Conservation (phyloP, 2,888 invertebrate genomes). For the Hydroisotoma schaefferi region DNA sequence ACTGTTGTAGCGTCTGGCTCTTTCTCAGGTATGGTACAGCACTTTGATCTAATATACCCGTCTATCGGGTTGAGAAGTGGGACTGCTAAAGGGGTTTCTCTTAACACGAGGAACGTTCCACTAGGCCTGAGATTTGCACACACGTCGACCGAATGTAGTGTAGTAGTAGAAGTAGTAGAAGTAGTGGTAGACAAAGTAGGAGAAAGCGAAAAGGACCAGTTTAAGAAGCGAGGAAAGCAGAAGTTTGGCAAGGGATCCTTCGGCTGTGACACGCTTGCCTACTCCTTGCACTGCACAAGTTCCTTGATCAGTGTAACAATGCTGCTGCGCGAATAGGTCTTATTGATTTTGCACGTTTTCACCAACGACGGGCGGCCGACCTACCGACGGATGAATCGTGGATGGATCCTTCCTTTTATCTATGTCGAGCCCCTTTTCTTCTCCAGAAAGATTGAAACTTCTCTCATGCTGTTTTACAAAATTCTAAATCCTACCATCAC, state of each 20-base stretch:
- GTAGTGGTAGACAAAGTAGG: constrained; percentile 15
- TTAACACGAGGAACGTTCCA: no score
- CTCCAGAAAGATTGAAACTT: constrained; percentile 4
- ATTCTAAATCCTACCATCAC: constrained; percentile 11
- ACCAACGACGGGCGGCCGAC: no score
- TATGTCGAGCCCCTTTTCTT: constrained; percentile 6
- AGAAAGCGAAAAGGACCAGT: neutral
- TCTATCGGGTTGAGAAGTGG: no score
- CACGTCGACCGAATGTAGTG: constrained; percentile 1
- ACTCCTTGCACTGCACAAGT: constrained; percentile 38
- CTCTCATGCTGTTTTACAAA: constrained; percentile 8
- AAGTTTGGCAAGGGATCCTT: constrained; percentile 27
- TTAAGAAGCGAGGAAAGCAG: neutral
- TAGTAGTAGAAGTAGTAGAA: no score
- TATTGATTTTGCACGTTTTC: constrained; percentile 40
- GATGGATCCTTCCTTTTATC: neutral
- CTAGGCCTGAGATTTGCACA: no score
- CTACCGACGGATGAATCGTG: no score
- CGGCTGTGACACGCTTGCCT: constrained; percentile 44
- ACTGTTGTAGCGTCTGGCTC: no score
- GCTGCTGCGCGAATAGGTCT: constrained; percentile 46
- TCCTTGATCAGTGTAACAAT: constrained; percentile 29
- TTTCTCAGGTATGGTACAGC: no score
- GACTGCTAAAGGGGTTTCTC: no score
- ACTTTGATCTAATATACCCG: no score